Base-by-base conservation (phyloP, 2,113 vertebrate species). In the Nibea albiflora region DNA sequence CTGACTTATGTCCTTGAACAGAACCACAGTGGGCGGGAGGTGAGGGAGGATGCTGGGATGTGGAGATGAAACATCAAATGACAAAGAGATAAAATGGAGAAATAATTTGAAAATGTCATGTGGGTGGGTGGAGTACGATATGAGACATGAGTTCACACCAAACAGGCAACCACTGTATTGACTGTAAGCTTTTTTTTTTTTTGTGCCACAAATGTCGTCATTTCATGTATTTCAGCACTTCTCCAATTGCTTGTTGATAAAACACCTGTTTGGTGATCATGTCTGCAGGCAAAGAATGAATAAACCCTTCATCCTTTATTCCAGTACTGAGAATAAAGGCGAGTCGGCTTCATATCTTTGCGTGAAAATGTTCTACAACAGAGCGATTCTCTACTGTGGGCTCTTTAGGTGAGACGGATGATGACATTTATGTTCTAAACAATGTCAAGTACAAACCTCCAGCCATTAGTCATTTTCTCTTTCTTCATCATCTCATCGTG, bases 1-100 rank as follows among this genome's bases (percentile, higher is more conserved):
- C 92, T 96, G 96, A 96, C 98, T 98, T 98, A 96, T 98, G 98
- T 98, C 98, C 98, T 98, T 99, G 98, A 99, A 96, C 97, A 99
- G 98, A 94, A 93, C 80, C 72, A 62, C 87, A 73, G 84, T 90
- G 88, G 82, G 91, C 66, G 78, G 84, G 81, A 83, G 94, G 90
- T 91, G 11, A 74, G 93, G 94, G 94, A 91, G 81, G 93, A 93
- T 94, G 95, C 95, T 80, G 93, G 95, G 95, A 94, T 92, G 91
- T 88, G 46, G 79, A 96, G 95, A 93, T 82, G 65, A 94, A 95
- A 88, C 79, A 79, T 84, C 81, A 89, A 85, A 90, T 88, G 83
- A 90, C 87, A 84, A 61, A 83, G 80, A 84, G 89, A 79, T 80
- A 69, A 91, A 91, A 90, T 90, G 66, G 75, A 87, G 71, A 87